Evolutionary conservation across 2,113 vertebrate species (phyloP).

Genomic region (Entomyzon cyanotis): DNA sequence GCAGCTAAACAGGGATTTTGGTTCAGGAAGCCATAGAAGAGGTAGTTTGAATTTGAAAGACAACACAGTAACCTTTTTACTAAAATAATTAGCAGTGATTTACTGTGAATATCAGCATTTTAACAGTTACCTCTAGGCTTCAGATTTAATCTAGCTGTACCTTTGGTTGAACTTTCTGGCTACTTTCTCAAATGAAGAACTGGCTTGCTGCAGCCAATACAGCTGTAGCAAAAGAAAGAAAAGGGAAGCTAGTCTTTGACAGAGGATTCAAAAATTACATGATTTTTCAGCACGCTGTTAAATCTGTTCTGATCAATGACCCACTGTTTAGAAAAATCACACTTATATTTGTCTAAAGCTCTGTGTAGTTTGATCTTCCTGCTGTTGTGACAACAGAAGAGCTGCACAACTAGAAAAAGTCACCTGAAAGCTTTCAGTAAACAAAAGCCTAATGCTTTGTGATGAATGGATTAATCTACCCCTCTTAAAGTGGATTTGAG

Average conservation of each 20-base stretch:
- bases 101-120: neutral
- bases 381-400: constrained; percentile 16
- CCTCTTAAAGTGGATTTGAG: constrained; percentile 3
- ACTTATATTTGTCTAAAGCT: neutral
- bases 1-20: neutral
- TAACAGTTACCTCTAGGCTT: neutral
- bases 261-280: neutral
- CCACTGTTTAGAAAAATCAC: neutral
- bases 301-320: neutral
- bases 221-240: neutral
- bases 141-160: neutral
- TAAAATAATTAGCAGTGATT: neutral
- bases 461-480: constrained; percentile 10
- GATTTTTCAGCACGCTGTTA: neutral
- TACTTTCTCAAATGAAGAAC: neutral
- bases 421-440: constrained; percentile 30
- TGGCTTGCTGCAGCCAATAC: neutral
- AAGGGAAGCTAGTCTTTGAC: neutral
- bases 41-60: neutral
- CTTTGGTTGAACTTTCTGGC: neutral
- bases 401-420: neutral
- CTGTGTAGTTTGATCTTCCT: neutral
- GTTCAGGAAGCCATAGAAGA: neutral
- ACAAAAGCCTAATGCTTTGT: constrained; percentile 4
- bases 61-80: neutral